These are phyloP conservation scores for Austrolebias charrua DNA, from an alignment of 2,797 vertebrate genomes.

Conservation along the genomic window DNA sequence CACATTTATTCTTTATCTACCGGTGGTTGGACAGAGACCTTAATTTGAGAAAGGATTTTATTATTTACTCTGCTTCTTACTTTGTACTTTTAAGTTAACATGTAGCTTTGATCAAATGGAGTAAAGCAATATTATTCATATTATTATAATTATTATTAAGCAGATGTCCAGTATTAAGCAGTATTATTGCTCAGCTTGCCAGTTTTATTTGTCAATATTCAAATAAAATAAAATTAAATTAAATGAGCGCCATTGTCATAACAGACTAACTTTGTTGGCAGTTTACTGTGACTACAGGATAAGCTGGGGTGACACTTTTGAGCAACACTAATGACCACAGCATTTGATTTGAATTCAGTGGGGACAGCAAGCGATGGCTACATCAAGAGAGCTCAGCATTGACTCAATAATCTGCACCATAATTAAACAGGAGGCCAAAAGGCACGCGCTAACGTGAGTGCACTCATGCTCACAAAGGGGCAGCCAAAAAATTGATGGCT, in stretches of 20 bases:
- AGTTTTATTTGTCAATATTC: background rate
- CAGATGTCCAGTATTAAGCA: background rate
- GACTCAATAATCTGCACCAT: slow-evolving; percentile 25
- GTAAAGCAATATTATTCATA: no score
- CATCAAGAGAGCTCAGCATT: slow-evolving; percentile 29
- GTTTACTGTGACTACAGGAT: background rate
- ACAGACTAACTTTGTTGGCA: no score
- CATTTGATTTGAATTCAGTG: slow-evolving; percentile 24
- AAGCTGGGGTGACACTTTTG: slow-evolving; percentile 17
- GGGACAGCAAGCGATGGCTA: slow-evolving; percentile 33
- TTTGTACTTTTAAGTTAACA: slow-evolving; percentile 5
- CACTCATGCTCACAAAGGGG: background rate
- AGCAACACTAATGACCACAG: slow-evolving; percentile 37
- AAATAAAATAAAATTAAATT: background rate
- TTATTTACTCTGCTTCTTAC: background rate
- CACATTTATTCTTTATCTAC: background rate
- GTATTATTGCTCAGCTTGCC: background rate
- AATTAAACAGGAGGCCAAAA: slow-evolving; percentile 20
- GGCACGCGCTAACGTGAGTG: slow-evolving; percentile 3
- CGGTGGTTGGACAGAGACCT: background rate
- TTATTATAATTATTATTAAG: no score
- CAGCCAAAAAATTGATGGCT: slow-evolving; percentile 18
- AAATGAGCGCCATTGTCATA: background rate
- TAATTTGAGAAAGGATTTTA: background rate
- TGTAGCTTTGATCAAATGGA: slow-evolving; percentile 7